Conservation (phyloP, 2,113 vertebrate genomes). For the Pao palembangensis region DNA sequence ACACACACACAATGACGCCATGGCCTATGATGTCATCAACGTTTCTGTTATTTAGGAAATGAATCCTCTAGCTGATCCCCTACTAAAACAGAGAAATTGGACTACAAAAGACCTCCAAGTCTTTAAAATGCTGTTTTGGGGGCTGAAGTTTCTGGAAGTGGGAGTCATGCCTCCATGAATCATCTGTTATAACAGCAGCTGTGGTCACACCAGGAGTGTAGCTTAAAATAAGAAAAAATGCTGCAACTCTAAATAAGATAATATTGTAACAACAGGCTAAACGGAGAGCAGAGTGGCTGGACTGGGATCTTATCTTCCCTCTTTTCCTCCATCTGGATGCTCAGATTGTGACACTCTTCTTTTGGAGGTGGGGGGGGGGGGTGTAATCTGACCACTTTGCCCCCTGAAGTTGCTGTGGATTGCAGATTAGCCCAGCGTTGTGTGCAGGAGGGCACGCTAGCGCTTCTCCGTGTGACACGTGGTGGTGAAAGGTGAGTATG, state of each 20-base stretch:
- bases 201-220: slow-evolving; percentile 26
- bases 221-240: neutral
- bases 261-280: neutral
- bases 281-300: neutral
- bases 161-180: slow-evolving; percentile 36
- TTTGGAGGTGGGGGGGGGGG: slow-evolving; percentile 2
- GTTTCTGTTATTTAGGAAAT: neutral
- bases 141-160: slow-evolving; percentile 29
- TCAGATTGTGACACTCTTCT: slow-evolving; percentile 19
- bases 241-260: slow-evolving; percentile 5
- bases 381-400: slow-evolving; percentile 44
- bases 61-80: too few species aligned
- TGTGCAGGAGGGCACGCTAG: neutral
- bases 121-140: neutral
- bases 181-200: slow-evolving; percentile 37
- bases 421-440: slow-evolving; percentile 23
- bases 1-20: neutral
- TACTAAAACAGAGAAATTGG: neutral
- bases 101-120: neutral
- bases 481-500: slow-evolving; percentile 52
- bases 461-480: slow-evolving; percentile 20
- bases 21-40: too few species aligned
- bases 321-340: slow-evolving; percentile 24
- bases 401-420: slow-evolving; percentile 56
- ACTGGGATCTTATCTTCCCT: slow-evolving; percentile 26